phyloP scores from a whole-genome alignment of 2,113 vertebrate species.

The Pluvianellus socialis region DNA sequence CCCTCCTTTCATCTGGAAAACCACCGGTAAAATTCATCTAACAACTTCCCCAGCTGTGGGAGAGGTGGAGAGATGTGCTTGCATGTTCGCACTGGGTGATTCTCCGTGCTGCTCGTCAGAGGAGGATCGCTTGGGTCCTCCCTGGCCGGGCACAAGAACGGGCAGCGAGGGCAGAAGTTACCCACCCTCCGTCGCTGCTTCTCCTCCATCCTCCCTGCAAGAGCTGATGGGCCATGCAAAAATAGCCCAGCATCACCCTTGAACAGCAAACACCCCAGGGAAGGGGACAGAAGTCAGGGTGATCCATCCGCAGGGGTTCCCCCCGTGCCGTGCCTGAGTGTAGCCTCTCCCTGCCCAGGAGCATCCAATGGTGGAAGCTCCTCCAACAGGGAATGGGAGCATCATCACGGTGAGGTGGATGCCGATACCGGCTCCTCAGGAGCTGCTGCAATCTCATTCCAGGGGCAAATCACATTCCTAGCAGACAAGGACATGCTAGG shows the following conservation, averaged over 20 bases:
- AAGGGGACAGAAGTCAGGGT: not conserved
- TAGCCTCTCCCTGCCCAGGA: not conserved
- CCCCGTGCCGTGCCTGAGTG: rapidly evolving
- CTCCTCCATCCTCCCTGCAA: not conserved
- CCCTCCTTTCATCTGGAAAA: slow-evolving; percentile 62
- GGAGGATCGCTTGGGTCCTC: not conserved
- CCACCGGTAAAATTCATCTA: not conserved
- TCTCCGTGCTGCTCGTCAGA: not conserved
- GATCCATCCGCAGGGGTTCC: not conserved
- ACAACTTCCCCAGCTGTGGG: not conserved
- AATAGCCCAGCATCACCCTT: rapidly evolving
- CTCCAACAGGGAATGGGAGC: not conserved
- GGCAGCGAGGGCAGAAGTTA: not conserved
- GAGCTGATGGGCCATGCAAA: not conserved
- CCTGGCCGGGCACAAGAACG: not conserved
- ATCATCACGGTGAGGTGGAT: not conserved
- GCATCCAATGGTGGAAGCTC: not conserved
- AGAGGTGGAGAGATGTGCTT: not conserved
- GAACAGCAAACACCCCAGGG: not conserved
- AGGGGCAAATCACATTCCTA: slow-evolving; percentile 53
- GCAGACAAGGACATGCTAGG: slow-evolving; percentile 41
- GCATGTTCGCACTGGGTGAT: not conserved
- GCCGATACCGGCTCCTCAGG: not conserved
- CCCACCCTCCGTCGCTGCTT: rapidly evolving
- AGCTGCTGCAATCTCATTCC: slow-evolving; percentile 40